These are phyloP conservation scores for Agapornis roseicollis DNA, from an alignment of 2,113 vertebrate species.

Conservation along the genomic window DNA sequence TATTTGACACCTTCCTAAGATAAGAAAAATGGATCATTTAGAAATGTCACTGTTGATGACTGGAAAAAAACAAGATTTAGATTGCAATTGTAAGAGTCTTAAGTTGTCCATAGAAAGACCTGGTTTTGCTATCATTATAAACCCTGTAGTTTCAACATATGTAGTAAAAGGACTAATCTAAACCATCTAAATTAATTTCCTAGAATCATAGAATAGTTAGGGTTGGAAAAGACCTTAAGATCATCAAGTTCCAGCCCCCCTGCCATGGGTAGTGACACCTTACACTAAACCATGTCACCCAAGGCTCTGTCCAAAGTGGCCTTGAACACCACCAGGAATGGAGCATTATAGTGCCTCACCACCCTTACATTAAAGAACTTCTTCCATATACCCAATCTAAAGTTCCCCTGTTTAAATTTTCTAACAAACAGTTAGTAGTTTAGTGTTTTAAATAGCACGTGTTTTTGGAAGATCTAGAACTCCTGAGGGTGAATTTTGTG, in stretches of 20 bases:
- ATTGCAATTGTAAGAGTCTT: not conserved
- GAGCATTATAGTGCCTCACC: too few species aligned
- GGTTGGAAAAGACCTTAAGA: too few species aligned
- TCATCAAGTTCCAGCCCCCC: too few species aligned
- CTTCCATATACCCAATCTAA: too few species aligned
- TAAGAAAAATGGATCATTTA: not conserved
- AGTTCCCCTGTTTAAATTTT: not conserved
- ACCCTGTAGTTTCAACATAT: rapidly evolving
- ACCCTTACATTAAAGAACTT: too few species aligned
- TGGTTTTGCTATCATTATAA: not conserved
- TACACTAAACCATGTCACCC: too few species aligned
- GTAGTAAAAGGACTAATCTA: not conserved
- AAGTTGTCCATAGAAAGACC: not conserved
- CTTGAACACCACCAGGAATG: too few species aligned
- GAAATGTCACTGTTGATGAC: not conserved
- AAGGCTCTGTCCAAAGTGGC: too few species aligned
- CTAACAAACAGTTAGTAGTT: not conserved
- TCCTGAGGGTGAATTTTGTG: not conserved
- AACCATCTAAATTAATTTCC: not conserved
- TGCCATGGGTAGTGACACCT: too few species aligned
- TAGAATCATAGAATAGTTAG: too few species aligned
- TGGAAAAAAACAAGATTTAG: not conserved
- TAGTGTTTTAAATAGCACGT: not conserved
- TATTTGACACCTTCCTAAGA: not conserved
- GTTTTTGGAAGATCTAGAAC: not conserved